phyloP scores from a whole-genome alignment of 2,888 invertebrate genomes.

The Notodonta dromedarius region DNA sequence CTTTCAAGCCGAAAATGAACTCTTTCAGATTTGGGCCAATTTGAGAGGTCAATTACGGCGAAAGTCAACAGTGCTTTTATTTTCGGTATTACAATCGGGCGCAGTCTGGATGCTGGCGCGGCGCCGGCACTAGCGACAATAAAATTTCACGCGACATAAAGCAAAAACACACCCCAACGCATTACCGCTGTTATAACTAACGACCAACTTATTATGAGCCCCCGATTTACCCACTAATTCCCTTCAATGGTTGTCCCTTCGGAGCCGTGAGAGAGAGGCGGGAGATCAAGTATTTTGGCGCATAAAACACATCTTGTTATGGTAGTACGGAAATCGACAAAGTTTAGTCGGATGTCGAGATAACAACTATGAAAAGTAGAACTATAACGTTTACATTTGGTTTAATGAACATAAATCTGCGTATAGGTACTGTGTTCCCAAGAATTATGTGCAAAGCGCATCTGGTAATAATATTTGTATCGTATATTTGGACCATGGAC shows the following conservation, averaged over 20 bases:
- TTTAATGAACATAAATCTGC: conserved; percentile 31
- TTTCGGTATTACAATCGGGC: conserved; percentile 13
- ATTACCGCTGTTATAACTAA: conserved; percentile 69
- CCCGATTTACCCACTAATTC: conserved; percentile 27
- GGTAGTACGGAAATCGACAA: conserved; percentile 71
- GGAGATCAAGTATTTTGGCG: conserved; percentile 51
- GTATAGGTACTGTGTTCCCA: conserved; percentile 13
- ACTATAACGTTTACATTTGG: conserved; percentile 56
- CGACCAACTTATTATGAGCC: conserved; percentile 60
- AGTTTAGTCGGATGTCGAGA: conserved; percentile 69
- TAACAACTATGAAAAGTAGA: conserved; percentile 73
- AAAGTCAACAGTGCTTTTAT: conserved; percentile 5
- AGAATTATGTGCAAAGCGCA: too few species aligned
- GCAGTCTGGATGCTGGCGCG: conserved; percentile 34
- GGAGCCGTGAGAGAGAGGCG: conserved; percentile 16
- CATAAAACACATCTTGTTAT: conserved; percentile 74
- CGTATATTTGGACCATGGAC: too few species aligned
- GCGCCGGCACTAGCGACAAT: conserved; percentile 65
- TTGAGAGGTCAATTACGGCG: background rate
- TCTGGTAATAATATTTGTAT: too few species aligned
- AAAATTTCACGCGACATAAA: conserved; percentile 84
- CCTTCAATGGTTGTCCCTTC: conserved; percentile 16
- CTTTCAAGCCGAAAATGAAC: too few species aligned
- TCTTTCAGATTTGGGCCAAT: background rate
- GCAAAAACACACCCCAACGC: conserved; percentile 82